Base-by-base conservation (phyloP, 92 coral and sea anemone species). In the Desmophyllum pertusum region DNA sequence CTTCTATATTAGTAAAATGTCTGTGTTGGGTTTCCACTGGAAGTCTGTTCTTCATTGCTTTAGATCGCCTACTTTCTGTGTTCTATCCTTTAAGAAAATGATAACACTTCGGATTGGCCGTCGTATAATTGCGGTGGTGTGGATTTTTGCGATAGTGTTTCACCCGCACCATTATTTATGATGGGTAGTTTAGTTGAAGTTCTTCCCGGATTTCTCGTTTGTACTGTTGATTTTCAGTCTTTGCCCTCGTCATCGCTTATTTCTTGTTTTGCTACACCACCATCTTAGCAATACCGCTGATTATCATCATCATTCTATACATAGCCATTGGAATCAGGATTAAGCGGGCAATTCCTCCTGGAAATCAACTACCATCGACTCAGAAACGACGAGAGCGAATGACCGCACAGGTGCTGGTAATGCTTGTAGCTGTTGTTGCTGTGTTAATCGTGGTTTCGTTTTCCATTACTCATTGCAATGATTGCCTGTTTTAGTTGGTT, bases 1-100 rank as follows among this genome's bases (percentile, higher is more conserved):
- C 10, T 66, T 69, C 29, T 88, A 84, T 38, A 11, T 70, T 40
- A 80, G 83, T 73, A 59, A 83, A 43, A n/a, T 89, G n/a, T 69
- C 95, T 18, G 84, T 89, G 50, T 64, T 87, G 17, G n/a, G 76
- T 91, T 29, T 91, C 93, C 0, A 88, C 91, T 11, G 90, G 73
- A 2, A 89, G 93, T 81, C 59, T 94, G 8, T 66, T 85, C 2
- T 83, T 82, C 29, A 87, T 89, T 21, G 92, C 95, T 2, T 50
- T 94, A 76, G 98, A 94, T 39, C 88, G 98, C 14, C 89, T 70
- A 66, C 51, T 94, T 33, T 80, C 89, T 35, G 95, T 94, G 38
- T 94, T 86, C 81, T 87, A 67, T 43, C 98, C 95, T n/a, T 53
- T 77, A 38, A 84, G 74, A 84, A 77, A 39, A 39, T 89, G 6